Conservation (phyloP, 2,797 vertebrate genomes). For the Ficedula albicollis region DNA sequence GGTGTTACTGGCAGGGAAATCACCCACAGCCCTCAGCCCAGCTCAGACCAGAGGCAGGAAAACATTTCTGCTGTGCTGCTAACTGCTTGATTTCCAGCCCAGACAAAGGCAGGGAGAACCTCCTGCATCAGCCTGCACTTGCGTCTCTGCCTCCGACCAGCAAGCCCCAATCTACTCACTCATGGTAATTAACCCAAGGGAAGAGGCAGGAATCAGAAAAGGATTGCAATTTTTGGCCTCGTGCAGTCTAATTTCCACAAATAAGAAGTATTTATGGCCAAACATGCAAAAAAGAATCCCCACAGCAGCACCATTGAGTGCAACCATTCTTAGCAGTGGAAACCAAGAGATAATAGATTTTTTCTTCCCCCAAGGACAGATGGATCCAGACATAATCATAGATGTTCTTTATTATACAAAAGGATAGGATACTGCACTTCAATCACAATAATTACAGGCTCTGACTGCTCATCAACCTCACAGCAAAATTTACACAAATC, state of each 20-base stretch:
- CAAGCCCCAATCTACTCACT: not conserved
- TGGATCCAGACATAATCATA: not conserved
- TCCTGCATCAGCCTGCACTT: rapidly evolving
- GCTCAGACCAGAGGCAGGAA: not conserved
- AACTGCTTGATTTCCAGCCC: not conserved
- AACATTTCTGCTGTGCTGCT: not conserved
- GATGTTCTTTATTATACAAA: not conserved
- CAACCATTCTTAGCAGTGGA: not conserved
- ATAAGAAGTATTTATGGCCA: not conserved
- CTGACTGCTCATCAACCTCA: not conserved
- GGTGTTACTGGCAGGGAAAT: slow-evolving; percentile 46
- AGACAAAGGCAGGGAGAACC: not conserved
- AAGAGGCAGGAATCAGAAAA: not conserved
- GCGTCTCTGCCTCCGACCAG: no score
- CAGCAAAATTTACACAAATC: not conserved
- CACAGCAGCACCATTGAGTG: not conserved
- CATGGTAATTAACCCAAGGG: not conserved
- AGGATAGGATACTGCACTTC: not conserved
- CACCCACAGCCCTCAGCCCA: not conserved
- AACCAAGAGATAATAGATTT: not conserved
- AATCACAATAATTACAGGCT: not conserved
- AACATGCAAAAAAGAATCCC: not conserved
- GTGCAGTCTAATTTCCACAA: not conserved
- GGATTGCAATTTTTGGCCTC: not conserved
- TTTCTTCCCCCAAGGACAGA: not conserved